These are phyloP conservation scores for Notocelia uddmanniana DNA, from an alignment of 2,888 invertebrate species.

Conservation along the genomic window DNA sequence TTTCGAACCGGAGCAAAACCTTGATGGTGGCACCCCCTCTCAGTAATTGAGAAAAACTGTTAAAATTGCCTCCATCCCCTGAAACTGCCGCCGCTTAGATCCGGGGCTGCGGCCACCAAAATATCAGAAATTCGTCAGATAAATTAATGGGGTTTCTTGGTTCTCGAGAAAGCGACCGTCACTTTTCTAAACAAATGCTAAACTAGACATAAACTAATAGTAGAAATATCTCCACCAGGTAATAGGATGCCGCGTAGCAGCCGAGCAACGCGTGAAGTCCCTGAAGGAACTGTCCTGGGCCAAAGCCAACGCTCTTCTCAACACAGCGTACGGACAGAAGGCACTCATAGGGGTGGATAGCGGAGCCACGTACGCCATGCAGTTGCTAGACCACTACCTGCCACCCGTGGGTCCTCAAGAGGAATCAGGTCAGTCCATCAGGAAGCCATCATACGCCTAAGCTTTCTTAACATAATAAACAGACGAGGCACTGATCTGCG, in stretches of 20 bases:
- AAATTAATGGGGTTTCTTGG: no score
- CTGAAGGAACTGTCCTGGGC: slow-evolving; percentile 90
- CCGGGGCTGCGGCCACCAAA: no score
- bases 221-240: slow-evolving; percentile 62
- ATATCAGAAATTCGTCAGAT: no score
- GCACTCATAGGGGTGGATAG: slow-evolving; percentile 89
- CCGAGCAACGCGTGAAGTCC: slow-evolving; percentile 86
- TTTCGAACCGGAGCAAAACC: no score
- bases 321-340: slow-evolving; percentile 88
- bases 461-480: neutral
- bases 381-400: slow-evolving; percentile 90
- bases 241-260: slow-evolving; percentile 76
- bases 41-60: no score
- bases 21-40: no score
- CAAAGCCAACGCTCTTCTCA: slow-evolving; percentile 89
- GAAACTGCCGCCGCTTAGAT: no score
- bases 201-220: no score
- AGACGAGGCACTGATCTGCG: neutral
- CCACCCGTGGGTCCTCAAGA: slow-evolving; percentile 83
- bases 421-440: slow-evolving; percentile 74
- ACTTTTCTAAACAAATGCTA: no score
- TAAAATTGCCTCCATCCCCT: no score
- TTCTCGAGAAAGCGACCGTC: no score
- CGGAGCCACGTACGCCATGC: slow-evolving; percentile 89
- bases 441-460: no score